Percentiles rank a stretch among this genome's conserved stretches.
Conservation (phyloP, 2,113 vertebrate species). For the Cynocephalus volans region DNA sequence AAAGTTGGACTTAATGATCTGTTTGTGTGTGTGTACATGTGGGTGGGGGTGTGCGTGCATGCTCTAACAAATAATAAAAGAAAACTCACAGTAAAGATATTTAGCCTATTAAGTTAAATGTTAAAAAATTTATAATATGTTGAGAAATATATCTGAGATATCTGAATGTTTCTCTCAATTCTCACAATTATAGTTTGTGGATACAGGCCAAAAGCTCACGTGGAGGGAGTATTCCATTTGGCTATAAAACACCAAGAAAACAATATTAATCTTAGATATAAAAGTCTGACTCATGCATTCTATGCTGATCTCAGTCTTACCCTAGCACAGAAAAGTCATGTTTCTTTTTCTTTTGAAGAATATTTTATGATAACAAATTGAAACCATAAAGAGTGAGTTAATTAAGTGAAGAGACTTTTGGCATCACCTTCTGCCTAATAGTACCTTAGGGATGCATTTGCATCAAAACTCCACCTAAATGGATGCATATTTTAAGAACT, state of each 20-base stretch:
- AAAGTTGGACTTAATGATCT: not conserved
- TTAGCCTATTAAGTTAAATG: not conserved
- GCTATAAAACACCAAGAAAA: conserved; percentile 49
- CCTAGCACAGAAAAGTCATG: not conserved
- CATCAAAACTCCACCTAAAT: conserved; percentile 75
- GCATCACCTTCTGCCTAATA: conserved; percentile 72
- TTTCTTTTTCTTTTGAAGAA: conserved; percentile 67
- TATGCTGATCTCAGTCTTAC: conserved; percentile 62
- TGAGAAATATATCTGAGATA: not conserved
- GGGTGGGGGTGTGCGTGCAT: not conserved
- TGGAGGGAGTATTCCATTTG: conserved; percentile 76
- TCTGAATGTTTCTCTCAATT: conserved; percentile 71
- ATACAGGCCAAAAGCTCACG: not conserved
- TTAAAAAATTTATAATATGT: not conserved
- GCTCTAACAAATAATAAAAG: not conserved
- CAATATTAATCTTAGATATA: conserved; percentile 66
- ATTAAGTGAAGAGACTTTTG: conserved; percentile 78
- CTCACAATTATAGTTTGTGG: conserved; percentile 54
- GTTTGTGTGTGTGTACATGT: not conserved
- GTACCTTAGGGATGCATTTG: conserved; percentile 74
- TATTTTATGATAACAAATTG: conserved; percentile 73
- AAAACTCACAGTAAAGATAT: not conserved
- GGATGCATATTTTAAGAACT: conserved; percentile 61
- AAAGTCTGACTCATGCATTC: conserved; percentile 67
- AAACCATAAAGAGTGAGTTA: conserved; percentile 74